These are phyloP conservation scores for Alauda arvensis DNA, from an alignment of 2,797 vertebrate species.

Conservation along the genomic window DNA sequence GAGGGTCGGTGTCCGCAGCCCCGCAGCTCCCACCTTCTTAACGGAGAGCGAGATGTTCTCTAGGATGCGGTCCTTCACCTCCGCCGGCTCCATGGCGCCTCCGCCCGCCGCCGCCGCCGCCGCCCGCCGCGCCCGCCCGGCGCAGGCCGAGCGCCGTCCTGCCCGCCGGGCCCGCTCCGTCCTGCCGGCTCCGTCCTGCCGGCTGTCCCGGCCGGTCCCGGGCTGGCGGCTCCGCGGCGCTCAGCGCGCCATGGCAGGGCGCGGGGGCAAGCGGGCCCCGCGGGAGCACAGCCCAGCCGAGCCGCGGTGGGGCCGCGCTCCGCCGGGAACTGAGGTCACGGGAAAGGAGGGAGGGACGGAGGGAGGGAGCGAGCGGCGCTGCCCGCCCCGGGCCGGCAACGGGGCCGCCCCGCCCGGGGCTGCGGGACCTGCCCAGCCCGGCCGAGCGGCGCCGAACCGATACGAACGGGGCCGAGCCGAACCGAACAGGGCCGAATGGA, in stretches of 20 bases:
- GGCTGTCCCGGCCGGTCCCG: not conserved
- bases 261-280: not conserved
- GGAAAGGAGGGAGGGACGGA: not conserved
- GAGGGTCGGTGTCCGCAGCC: not conserved
- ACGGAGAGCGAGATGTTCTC: slow-evolving; percentile 95
- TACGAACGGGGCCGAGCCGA: too few species aligned
- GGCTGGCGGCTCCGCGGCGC: slow-evolving; percentile 1
- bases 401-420: not conserved
- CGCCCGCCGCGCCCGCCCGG: slow-evolving; percentile 13
- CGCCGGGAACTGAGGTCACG: slow-evolving; percentile 27
- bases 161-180: slow-evolving; percentile 19
- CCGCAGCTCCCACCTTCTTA: slow-evolving; percentile 88
- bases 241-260: slow-evolving; percentile 33
- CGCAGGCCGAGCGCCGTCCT: slow-evolving; percentile 51
- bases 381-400: not conserved
- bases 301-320: not conserved
- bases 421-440: too few species aligned
- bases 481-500: not conserved
- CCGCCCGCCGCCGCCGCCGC: not conserved
- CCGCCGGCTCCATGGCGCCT: slow-evolving; percentile 87
- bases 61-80: slow-evolving; percentile 95
- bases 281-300: not conserved
- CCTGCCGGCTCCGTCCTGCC: not conserved
- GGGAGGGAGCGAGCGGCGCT: not conserved
- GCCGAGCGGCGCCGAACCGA: fast-evolving